Conservation (phyloP, 2,888 invertebrate genomes). For the Eupithecia tripunctaria region DNA sequence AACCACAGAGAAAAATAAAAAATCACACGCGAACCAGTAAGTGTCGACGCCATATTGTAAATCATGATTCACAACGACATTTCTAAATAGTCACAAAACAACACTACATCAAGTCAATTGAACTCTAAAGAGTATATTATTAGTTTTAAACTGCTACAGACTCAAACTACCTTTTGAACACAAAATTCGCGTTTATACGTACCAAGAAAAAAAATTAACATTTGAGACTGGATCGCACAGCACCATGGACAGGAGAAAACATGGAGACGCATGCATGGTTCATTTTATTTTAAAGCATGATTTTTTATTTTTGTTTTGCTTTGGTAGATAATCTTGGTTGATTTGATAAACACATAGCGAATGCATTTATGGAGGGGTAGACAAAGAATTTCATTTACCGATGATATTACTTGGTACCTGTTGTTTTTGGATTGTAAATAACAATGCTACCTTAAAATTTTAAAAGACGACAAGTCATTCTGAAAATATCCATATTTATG, state of each 20-base stretch:
- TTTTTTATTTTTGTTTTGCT: conserved; percentile 41
- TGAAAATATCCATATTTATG: background rate
- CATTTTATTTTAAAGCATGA: conserved; percentile 39
- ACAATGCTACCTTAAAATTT: background rate
- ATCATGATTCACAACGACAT: conserved; percentile 28
- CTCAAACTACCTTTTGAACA: background rate
- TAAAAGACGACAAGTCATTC: background rate
- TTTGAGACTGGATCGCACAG: background rate
- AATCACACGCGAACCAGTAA: conserved; percentile 77
- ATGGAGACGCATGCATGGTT: conserved; percentile 32
- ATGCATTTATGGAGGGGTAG: background rate
- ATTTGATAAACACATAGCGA: conserved; percentile 22
- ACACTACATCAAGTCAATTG: background rate
- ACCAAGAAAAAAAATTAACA: background rate
- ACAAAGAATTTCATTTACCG: background rate
- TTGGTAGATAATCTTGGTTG: conserved; percentile 29
- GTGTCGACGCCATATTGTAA: conserved; percentile 50
- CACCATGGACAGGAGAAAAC: background rate
- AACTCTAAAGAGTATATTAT: background rate
- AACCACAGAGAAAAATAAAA: conserved; percentile 87
- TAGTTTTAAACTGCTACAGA: background rate
- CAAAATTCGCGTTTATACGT: background rate
- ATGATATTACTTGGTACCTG: background rate
- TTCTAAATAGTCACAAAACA: conserved; percentile 23
- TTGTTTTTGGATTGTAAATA: background rate